phyloP scores from a whole-genome alignment of 2,797 vertebrate species.

The Borostomias antarcticus region DNA sequence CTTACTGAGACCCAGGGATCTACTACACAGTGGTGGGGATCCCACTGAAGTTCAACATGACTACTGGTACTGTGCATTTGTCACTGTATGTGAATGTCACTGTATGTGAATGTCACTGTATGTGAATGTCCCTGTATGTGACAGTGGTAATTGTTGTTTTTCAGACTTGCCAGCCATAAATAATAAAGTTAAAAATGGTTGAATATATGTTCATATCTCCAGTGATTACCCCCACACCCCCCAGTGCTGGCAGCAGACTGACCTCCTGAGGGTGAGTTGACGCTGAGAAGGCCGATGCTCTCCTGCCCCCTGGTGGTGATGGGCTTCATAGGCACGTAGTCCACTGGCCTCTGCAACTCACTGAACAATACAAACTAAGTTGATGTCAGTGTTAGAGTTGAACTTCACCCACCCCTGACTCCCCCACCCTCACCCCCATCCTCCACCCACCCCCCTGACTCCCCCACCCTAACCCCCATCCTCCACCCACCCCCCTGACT shows the following conservation, averaged over 20 bases:
- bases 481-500: too few species aligned
- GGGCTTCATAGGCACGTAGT: slow-evolving; percentile 63
- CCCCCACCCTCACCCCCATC: too few species aligned
- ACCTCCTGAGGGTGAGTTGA: slow-evolving; percentile 58
- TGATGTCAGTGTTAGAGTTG: too few species aligned
- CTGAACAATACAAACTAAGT: slow-evolving; percentile 45
- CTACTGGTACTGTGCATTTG: neutral
- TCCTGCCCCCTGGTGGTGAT: slow-evolving; percentile 62
- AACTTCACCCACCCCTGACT: too few species aligned
- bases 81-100: neutral
- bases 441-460: too few species aligned
- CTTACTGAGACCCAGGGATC: too few species aligned
- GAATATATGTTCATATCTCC: too few species aligned
- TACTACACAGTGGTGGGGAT: neutral
- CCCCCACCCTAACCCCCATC: too few species aligned
- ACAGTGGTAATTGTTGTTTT: too few species aligned
- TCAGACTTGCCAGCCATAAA: too few species aligned
- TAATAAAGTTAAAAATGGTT: too few species aligned
- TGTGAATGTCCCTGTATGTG: neutral
- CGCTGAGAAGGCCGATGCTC: slow-evolving; percentile 52
- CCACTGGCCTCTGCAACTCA: slow-evolving; percentile 19
- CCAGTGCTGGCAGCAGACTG: neutral
- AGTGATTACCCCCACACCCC: too few species aligned
- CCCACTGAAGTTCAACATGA: neutral
- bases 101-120: neutral